Percentiles rank a stretch among this genome's conserved stretches.
Evolutionary conservation across 2,113 vertebrate species (phyloP).

Genomic region (Circaetus cinerascens): DNA sequence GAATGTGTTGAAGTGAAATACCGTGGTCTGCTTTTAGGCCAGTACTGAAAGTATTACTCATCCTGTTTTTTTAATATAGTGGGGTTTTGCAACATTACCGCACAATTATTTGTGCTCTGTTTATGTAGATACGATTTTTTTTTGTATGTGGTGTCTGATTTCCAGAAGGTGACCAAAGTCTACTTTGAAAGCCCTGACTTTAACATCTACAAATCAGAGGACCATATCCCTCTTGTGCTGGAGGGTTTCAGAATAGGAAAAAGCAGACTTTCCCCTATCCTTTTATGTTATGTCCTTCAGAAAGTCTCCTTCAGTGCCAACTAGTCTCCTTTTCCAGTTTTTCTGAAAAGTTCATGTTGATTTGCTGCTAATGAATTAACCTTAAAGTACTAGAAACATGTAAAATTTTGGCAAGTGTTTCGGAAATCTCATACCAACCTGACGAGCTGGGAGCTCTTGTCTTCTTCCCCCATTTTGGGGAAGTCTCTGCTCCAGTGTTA

Average conservation of each 20-base stretch:
- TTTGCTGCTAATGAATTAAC: background rate
- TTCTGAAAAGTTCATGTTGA: background rate
- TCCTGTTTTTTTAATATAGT: fast-evolving
- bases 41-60: background rate
- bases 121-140: background rate
- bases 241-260: background rate
- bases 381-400: background rate
- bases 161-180: background rate
- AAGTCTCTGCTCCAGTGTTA: background rate
- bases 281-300: background rate
- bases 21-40: background rate
- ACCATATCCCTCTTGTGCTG: background rate
- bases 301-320: background rate
- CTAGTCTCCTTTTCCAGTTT: background rate
- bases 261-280: background rate
- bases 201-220: background rate
- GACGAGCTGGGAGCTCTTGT: background rate
- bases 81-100: background rate
- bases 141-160: background rate
- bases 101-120: background rate
- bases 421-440: background rate
- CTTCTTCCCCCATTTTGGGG: background rate
- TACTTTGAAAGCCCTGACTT: background rate
- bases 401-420: background rate
- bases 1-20: background rate